phyloP scores from a whole-genome alignment of 2,797 vertebrate genomes.

The Clamator glandarius region DNA sequence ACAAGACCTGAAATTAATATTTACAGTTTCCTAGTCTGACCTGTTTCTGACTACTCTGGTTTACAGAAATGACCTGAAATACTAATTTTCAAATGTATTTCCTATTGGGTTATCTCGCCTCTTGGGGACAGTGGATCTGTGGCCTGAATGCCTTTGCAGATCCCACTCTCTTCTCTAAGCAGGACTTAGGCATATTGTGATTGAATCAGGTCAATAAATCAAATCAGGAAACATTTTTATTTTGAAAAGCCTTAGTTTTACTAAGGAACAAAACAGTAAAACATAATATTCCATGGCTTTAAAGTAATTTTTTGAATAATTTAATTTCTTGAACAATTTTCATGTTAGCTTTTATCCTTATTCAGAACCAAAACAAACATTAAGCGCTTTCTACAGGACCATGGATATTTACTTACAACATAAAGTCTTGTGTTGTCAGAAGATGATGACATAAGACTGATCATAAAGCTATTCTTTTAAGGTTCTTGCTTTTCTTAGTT shows the following conservation, averaged over 20 bases:
- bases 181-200: not conserved
- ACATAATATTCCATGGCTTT: not conserved
- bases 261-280: not conserved
- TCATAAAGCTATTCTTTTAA: not conserved
- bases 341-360: not conserved
- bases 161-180: not conserved
- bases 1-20: not conserved
- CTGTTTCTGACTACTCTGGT: not conserved
- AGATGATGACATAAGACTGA: not conserved
- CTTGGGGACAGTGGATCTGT: not conserved
- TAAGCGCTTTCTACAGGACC: not conserved
- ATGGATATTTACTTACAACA: not conserved
- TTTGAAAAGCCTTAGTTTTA: not conserved
- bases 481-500: not conserved
- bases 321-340: not conserved
- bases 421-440: not conserved
- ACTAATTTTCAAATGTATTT: conserved; percentile 1
- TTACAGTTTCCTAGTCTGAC: not conserved
- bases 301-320: not conserved
- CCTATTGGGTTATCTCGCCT: conserved; percentile 6
- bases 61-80: not conserved
- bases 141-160: not conserved
- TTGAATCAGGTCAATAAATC: not conserved
- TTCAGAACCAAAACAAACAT: not conserved
- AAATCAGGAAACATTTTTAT: not conserved